Base-by-base conservation (phyloP, 2,113 vertebrate species). In the Macrotus californicus region DNA sequence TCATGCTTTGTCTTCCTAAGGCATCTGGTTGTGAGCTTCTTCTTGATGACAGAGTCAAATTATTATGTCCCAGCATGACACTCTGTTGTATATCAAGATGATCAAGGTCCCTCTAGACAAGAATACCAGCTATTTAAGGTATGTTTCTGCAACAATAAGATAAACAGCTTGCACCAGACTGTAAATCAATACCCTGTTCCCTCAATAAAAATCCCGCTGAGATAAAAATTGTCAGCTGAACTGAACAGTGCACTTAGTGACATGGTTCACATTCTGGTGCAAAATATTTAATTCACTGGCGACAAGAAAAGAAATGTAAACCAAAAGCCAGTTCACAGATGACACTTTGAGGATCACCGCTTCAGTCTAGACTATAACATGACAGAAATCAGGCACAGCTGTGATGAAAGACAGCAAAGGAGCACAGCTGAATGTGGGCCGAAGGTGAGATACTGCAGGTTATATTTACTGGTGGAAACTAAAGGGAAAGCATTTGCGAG, bases 361-460 rank as follows among this genome's bases (percentile, higher is more conserved):
- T 41, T 10, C 88, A 34, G 43, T 84, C 29, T 29, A 93, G 87
- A 91, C 21, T 90, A 18, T 21, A 90, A 90, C 70, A 64, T n/a
- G 96, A 93, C 50, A 94, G 80, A 95, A 69, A 91, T 96, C 80
- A 96, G 70, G 83, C 29, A 75, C 3, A 26, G 41, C 59, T 77
- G 84, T 72, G 48, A 92, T 66, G 77, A 97, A 93, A 94, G 79
- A 84, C 39, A 92, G 90, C 26, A 76, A 72, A 82, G 29, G 46
- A 61, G 13, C 21, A 36, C 21, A 39, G 59, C 26, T 77, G 80
- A 96, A 43, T 2, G 26, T 50, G 81, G 87, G 92, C 72, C 76
- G 87, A 93, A 90, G 90, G 46, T 93, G 80, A 94, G 46, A 36
- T 70, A 36, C 34, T 77, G 34, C 14, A 41, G 66, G 90, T 92